These are phyloP conservation scores for Lepidothrix coronata DNA, from an alignment of 2,113 vertebrate species.

Conservation along the genomic window DNA sequence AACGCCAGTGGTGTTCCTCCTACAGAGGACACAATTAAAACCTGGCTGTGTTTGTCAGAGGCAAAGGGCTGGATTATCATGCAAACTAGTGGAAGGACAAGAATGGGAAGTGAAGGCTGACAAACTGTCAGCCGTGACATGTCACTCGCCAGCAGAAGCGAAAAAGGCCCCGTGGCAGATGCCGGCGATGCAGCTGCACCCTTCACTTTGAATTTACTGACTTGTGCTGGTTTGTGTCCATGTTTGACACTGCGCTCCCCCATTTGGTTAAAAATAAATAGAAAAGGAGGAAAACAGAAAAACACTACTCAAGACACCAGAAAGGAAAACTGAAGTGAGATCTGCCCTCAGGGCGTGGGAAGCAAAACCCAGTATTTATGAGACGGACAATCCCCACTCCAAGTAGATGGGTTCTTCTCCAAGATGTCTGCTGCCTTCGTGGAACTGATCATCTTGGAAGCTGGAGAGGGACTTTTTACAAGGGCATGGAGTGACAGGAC, in stretches of 20 bases:
- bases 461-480: not conserved
- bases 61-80: not conserved
- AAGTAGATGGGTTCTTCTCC: not conserved
- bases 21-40: not conserved
- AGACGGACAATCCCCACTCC: not conserved
- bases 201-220: constrained; percentile 27
- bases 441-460: not conserved
- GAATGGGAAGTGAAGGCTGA: constrained; percentile 31
- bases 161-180: not conserved
- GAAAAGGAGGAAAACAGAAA: not conserved
- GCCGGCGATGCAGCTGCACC: not conserved
- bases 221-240: not conserved
- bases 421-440: not conserved
- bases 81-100: not conserved
- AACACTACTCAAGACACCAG: constrained; percentile 11
- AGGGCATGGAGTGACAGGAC: not conserved
- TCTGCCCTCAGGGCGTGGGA: not conserved
- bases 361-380: not conserved
- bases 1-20: not conserved
- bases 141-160: not conserved
- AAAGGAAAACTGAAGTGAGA: not conserved
- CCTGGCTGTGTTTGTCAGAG: not conserved
- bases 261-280: constrained; percentile 42
- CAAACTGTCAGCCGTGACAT: not conserved
- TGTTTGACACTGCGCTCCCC: not conserved